Evolutionary conservation across 2,797 vertebrate species (phyloP), one percentile per base, ranked within the genome.

Genomic region (Chrosomus eos): DNA sequence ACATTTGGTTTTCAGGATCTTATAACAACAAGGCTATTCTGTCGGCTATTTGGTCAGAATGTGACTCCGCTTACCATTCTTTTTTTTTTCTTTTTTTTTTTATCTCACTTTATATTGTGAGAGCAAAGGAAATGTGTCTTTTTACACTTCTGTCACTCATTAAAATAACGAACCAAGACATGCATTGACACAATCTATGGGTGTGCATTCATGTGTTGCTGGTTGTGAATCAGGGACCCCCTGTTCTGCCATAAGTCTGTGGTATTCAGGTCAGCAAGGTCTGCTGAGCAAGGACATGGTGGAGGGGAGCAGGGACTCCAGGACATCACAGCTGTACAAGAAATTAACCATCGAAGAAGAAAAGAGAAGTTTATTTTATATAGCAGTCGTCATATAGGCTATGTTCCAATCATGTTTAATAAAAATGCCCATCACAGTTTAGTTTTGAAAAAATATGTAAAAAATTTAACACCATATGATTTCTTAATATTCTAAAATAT

Each of bases 221-320:
- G 40, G 48, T 51, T 31, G 21, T 16, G 77, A 66, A 51, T 21
- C 55, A 77, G 55, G 36, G 75, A 60, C 53, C 83, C 76, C 83
- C 75, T 72, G 55, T 45, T 74, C 76, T 82, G 33, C 53, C 51
- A 16, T 74, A 83, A 76, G 58, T 51, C 82, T 66, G 62, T 64
- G 68, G 77, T 85, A 78, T 85, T 80, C 68, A 85, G 77, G 83
- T 85, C 76, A 80, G 5, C 60, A 72, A 66, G 77, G 77, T 74
- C 83, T 74, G 58, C 55, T 85, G 83, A 85, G 83, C 38, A 80
- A 72, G 77, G 43, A 48, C 55, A 58, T 51, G 64, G 28, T 33
- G 75, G 36, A 40, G 21, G 51, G 48, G 31, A 75, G 38, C 36
- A 78, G 75, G 36, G 75, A n/a, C n/a, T 78, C n/a, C 36, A 28